Conservation (phyloP, 2,888 invertebrate genomes). For the Diploptera punctata region DNA sequence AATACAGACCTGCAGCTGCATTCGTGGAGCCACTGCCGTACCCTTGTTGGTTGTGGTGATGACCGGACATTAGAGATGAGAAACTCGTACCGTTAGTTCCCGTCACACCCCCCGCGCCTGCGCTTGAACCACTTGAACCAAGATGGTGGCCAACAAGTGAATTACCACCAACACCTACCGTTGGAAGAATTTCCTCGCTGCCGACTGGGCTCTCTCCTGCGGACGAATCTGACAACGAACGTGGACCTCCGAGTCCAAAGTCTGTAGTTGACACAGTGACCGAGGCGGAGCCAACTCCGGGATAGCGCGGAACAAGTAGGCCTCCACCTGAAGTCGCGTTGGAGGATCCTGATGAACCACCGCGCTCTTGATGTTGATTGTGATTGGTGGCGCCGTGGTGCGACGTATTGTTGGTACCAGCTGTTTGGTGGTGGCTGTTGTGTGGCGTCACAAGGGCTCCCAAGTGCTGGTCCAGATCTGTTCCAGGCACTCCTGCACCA, state of each 20-base stretch:
- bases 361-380: slow-evolving; percentile 36
- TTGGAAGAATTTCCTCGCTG: slow-evolving; percentile 44
- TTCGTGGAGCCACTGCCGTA: slow-evolving; percentile 47
- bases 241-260: slow-evolving; percentile 61
- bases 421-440: slow-evolving; percentile 57
- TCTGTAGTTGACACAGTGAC: slow-evolving; percentile 68
- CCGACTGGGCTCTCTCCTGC: slow-evolving; percentile 64
- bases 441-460: slow-evolving; percentile 66
- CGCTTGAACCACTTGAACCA: slow-evolving; percentile 52
- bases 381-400: slow-evolving; percentile 33
- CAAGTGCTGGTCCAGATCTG: slow-evolving; percentile 72
- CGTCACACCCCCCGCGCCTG: slow-evolving; percentile 51
- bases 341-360: slow-evolving; percentile 39
- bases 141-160: slow-evolving; percentile 63
- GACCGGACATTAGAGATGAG: slow-evolving; percentile 64
- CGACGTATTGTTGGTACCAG: slow-evolving; percentile 49
- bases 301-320: slow-evolving; percentile 72
- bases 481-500: slow-evolving; percentile 44
- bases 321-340: slow-evolving; percentile 34
- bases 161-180: slow-evolving; percentile 64
- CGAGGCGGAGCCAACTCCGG: slow-evolving; percentile 63
- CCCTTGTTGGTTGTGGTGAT: slow-evolving; percentile 61
- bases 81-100: slow-evolving; percentile 63
- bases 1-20: slow-evolving; percentile 41
- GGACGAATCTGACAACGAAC: slow-evolving; percentile 82